Evolutionary conservation across 2,888 invertebrate genomes (phyloP), one percentile per base, ranked within the genome.

Genomic region (Pocota personata): DNA sequence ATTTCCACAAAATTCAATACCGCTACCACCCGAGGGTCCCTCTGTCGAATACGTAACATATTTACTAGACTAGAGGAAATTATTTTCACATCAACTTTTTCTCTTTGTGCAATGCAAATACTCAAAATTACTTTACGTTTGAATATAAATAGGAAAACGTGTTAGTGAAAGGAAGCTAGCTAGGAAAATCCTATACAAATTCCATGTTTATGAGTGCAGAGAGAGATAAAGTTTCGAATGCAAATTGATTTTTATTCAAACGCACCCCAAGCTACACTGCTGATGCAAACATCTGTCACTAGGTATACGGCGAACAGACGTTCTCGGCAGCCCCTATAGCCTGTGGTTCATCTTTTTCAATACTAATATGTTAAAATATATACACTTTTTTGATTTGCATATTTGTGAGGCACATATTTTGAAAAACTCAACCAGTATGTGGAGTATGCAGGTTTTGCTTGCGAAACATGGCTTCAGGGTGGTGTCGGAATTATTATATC

Each of bases 181-280:
- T 24, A 24, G 24, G 24, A 2, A 24, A 24, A 24, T 2, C n/a
- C 14, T 6, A 37, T 10, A 40, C 32, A 21, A 72, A 30, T 50
- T 67, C 35, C 24, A 43, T 24, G 57, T 32, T 75, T 64, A 27
- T 52, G 32, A 60, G 52, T 32, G 19, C 58, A 73, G 27, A 58
- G 27, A 58, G 30, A 14, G 40, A 46, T 43, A 67, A 75, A 82
- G 67, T 82, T 75, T 14, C 37, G 43, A 75, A 82, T 82, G 80
- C 55, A 82, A 82, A 82, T 82, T 82, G 64, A 50, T 80, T 80
- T 80, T 80, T 66, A 80, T 50, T 62, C 62, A 69, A 82, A 82
- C 75, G 52, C 67, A 75, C 67, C 60, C 16, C 30, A 0, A 52
- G 60, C 57, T 14, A 24, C 16, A 35, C 24, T 24, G 24, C 32